Evolutionary conservation across 2,888 invertebrate genomes (phyloP), one percentile per base, ranked within the genome.

Genomic region (Xestia xanthographa): DNA sequence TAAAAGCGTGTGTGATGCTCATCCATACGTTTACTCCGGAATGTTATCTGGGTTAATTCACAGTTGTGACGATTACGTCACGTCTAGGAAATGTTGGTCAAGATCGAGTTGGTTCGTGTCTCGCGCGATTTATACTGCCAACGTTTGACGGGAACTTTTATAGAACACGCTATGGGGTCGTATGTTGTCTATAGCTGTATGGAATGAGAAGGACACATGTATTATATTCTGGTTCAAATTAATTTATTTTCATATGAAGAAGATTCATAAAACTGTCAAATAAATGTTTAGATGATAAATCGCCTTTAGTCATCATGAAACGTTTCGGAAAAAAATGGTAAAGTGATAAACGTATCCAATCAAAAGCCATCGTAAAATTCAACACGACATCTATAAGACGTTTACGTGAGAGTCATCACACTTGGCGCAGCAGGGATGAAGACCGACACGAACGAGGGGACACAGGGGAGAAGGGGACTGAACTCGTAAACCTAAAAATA

Each of bases 401-500:
- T 82, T 84, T 87, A 87, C 87, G 86, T 86, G 86, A 90, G 86
- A 87, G 84, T 77, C 88, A 87, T 88, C 86, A 86, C 86, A 88
- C 84, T 87, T 80, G 78, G 84, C 79, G 77, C 80, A 86, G 85
- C 84, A 86, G 89, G 89, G 91, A 90, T 91, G 89, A 90, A 89
- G 83, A 77, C 77, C 68, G 72, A 77, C 77, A 72, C 66, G 66
- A 69, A 78, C 83, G 80, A 86, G 87, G 92, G 91, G 91, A 90
- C 84, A 86, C 80, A 77, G 90, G 89, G 91, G 90, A 86, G 83
- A 87, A 91, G 94, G 94, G 94, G 92, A 94, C 91, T 93, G 94
- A 95, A 94, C 95, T 91, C 94, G 94, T 96, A 95, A 95, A 96
- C 93, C 93, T 95, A 95, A 94, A 96, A 95, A 95, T 96, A 96